Base-by-base conservation (phyloP, 1,140 invertebrate species). In the Drosophila fuyamai region DNA sequence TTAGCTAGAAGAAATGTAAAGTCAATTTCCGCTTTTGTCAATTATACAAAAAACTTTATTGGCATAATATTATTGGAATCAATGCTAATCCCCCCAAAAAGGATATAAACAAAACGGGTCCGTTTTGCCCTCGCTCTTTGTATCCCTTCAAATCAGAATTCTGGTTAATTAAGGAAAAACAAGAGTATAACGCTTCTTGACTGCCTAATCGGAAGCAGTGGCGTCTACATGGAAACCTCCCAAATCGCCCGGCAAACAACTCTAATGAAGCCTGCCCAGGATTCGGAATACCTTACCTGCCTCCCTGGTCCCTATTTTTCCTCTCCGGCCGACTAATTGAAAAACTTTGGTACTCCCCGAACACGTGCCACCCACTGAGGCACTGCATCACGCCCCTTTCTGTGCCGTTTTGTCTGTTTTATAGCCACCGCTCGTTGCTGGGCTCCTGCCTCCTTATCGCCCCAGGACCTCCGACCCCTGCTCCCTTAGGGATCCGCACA, bases 301-400 rank as follows among this genome's bases (percentile, higher is more conserved):
- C 1, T 4, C 8, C 1, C 2, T 36, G 16, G 8, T 10, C 29
- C 5, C 29, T 5, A 38, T 48, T 32, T 67, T 48, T 35, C 63
- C 50, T 13, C 46, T 29, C 40, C 18, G n/a, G 40, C 40, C 16
- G 46, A 57, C 68, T 72, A 72, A 72, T 72, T 72, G 68, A 72
- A 72, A 72, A 72, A 72, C 68, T 72, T 72, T 72, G 44, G 66
- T 71, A 67, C 53, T 71, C 53, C 53, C 65, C 27, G 18, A 71
- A 72, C 68, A 72, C 68, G 66, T 71, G 66, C 68, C 65, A 72
- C 68, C 68, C 53, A 72, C 68, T 58, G 68, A 41, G 65, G 50
- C 66, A 67, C 65, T 67, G 65, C 65, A 67, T 67, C 65, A 51
- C 40, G 18, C 9, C 16, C 29, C 16, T 38, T 43, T 27, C 27